Conservation (phyloP, 2,888 invertebrate species). For the Dysmachus trigonus region DNA sequence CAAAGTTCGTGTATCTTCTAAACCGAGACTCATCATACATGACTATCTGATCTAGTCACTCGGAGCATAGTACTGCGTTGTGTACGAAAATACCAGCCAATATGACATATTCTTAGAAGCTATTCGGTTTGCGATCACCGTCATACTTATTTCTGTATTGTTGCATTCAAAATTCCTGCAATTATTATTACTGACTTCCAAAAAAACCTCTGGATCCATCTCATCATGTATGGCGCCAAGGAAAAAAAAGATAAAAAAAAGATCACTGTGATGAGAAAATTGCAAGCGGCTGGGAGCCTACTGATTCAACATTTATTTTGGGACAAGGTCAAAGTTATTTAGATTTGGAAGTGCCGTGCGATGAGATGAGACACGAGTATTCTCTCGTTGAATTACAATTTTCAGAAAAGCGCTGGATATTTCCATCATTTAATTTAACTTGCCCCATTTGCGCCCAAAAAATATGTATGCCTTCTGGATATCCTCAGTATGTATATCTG, state of each 20-base stretch:
- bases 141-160: not conserved
- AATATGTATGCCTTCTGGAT: not conserved
- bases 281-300: not conserved
- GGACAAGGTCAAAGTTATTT: conserved; percentile 46
- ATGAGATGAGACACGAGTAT: not conserved
- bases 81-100: not conserved
- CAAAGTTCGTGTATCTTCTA: not conserved
- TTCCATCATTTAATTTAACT: not conserved
- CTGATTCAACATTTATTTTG: conserved; percentile 46
- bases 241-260: not conserved
- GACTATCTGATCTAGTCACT: not conserved
- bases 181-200: not conserved
- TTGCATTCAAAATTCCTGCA: not conserved
- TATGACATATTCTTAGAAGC: not conserved
- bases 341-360: conserved; percentile 3
- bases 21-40: not conserved
- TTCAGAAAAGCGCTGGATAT: not conserved
- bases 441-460: not conserved
- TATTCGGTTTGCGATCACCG: not conserved
- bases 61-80: not conserved
- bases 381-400: not conserved
- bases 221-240: not conserved
- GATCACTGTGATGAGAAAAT: not conserved
- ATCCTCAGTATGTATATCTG: not conserved
- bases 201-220: not conserved